phyloP scores from a whole-genome alignment of 2,888 invertebrate species.

The Caenorhabditis wallacei region DNA sequence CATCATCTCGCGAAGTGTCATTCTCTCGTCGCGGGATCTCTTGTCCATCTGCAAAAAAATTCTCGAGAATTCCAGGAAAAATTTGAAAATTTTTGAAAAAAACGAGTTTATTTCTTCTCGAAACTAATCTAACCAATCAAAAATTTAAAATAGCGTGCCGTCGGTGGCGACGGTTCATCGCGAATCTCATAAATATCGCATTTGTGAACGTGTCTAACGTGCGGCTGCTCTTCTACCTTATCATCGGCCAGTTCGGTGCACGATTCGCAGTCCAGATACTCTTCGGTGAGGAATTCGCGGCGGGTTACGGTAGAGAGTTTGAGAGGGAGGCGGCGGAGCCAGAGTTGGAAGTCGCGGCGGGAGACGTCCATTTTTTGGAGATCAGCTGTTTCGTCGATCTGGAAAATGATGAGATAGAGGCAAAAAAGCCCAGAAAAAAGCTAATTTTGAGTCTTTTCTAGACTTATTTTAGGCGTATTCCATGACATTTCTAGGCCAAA shows the following conservation, averaged over 20 bases:
- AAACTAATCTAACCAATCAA: too few relatives aligned
- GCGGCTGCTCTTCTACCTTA: constrained; percentile 31
- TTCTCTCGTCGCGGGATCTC: constrained; percentile 8
- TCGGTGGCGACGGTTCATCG: too few relatives aligned
- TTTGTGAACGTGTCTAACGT: constrained; percentile 20
- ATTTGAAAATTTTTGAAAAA: background rate
- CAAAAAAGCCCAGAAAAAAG: too few relatives aligned
- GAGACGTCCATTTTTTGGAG: constrained; percentile 20
- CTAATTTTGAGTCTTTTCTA: too few relatives aligned
- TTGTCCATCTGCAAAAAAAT: constrained; percentile 28
- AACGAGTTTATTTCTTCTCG: background rate
- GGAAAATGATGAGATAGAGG: too few relatives aligned
- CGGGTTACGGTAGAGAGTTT: constrained; percentile 64
- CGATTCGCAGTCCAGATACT: constrained; percentile 73
- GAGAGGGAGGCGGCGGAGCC: constrained; percentile 68
- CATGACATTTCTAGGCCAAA: too few relatives aligned
- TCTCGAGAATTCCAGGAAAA: background rate
- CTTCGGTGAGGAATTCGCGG: constrained; percentile 69
- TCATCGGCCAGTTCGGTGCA: constrained; percentile 70
- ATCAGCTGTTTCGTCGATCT: constrained; percentile 22
- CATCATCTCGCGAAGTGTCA: constrained; percentile 18
- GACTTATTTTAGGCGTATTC: too few relatives aligned
- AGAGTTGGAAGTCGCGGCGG: constrained; percentile 60
- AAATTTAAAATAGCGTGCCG: background rate
- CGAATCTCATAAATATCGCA: constrained; percentile 45